Conservation (phyloP, 1,140 invertebrate species). For the Atopsyche davidsoni region DNA sequence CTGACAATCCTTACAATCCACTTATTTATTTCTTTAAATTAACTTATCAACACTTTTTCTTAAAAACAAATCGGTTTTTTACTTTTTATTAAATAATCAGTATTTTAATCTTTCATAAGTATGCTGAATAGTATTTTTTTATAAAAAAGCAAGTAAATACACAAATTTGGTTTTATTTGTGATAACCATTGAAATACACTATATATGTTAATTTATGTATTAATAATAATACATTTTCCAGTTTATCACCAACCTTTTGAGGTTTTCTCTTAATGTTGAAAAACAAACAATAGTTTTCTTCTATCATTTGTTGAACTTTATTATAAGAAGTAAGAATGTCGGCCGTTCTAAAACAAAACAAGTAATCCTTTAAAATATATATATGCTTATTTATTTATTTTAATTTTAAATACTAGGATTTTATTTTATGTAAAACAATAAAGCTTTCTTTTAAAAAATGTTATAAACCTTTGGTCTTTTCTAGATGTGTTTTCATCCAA, state of each 20-base stretch:
- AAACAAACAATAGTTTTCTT: constrained; percentile 36
- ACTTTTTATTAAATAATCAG: too few relatives aligned
- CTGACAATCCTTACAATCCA: too few relatives aligned
- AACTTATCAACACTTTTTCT: too few relatives aligned
- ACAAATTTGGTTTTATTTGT: too few relatives aligned
- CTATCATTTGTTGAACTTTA: constrained; percentile 37
- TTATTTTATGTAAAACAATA: neutral
- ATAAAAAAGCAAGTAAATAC: too few relatives aligned
- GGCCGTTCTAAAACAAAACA: constrained; percentile 16
- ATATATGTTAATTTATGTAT: neutral
- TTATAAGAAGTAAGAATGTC: constrained; percentile 34
- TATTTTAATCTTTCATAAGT: too few relatives aligned
- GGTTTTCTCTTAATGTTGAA: constrained; percentile 11
- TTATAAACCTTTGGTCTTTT: constrained; percentile 30
- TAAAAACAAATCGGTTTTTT: too few relatives aligned
- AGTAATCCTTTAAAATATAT: constrained; percentile 5
- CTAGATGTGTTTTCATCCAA: constrained; percentile 37
- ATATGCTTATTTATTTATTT: constrained; percentile 3
- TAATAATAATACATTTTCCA: too few relatives aligned
- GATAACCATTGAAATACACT: neutral
- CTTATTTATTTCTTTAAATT: too few relatives aligned
- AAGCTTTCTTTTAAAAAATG: neutral
- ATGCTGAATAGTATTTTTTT: too few relatives aligned
- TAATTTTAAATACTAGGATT: neutral
- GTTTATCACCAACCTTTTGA: too few relatives aligned